Evolutionary conservation across 2,113 vertebrate species (phyloP).

Genomic region (Mesoclemmys tuberculata): DNA sequence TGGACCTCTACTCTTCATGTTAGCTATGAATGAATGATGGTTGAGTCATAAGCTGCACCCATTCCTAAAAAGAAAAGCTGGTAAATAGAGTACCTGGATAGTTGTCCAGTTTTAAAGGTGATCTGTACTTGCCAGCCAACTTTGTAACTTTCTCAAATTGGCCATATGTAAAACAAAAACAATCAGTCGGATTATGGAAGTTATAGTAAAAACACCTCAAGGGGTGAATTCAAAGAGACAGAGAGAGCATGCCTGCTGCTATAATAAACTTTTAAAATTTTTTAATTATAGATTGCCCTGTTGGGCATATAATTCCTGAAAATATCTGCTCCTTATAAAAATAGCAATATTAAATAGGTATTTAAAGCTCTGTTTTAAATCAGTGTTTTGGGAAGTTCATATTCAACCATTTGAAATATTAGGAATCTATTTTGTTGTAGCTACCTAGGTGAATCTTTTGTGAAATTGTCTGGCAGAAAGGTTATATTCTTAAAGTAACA

Average conservation of each 20-base stretch:
- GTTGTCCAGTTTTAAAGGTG: not conserved
- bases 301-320: not conserved
- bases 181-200: not conserved
- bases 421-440: not conserved
- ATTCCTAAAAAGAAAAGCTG: accelerated
- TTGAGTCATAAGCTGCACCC: not conserved
- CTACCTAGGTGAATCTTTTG: not conserved
- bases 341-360: not conserved
- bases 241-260: not conserved
- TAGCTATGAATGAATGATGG: no score
- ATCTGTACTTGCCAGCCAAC: not conserved
- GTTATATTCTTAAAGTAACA: not conserved
- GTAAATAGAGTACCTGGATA: accelerated
- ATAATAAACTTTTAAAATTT: not conserved
- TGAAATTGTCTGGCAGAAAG: not conserved
- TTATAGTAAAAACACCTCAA: not conserved
- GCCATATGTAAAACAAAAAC: not conserved
- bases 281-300: not conserved
- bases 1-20: not conserved
- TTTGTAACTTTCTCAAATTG: not conserved
- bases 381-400: not conserved
- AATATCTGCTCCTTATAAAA: not conserved
- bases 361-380: not conserved
- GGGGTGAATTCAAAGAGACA: not conserved
- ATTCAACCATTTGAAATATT: not conserved